Percentiles rank a stretch among this genome's conserved stretches.
phyloP scores from a whole-genome alignment of 2,797 vertebrate genomes.

The Artibeus jamaicensis region DNA sequence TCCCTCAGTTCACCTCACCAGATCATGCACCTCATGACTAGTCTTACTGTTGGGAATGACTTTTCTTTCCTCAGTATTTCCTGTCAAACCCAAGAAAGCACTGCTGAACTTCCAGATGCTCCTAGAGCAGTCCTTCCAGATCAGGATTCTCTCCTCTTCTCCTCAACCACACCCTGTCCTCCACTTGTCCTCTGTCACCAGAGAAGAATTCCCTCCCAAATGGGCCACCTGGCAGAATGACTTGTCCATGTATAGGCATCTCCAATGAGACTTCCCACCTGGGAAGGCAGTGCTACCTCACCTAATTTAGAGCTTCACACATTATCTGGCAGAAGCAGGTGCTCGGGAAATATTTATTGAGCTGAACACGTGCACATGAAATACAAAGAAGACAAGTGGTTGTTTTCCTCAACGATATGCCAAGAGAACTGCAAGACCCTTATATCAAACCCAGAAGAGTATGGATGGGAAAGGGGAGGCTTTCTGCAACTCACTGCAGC shows the following conservation, averaged over 20 bases:
- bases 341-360: neutral
- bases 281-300: neutral
- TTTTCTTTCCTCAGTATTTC: neutral
- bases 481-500: neutral
- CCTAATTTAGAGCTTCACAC: neutral
- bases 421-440: neutral
- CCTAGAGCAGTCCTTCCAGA: neutral
- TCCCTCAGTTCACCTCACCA: neutral
- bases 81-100: neutral
- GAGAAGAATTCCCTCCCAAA: neutral
- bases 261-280: neutral
- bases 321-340: neutral
- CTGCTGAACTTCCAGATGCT: neutral
- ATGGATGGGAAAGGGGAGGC: neutral
- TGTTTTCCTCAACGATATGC: neutral
- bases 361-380: neutral
- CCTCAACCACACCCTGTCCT: neutral
- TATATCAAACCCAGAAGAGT: neutral
- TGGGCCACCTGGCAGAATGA: neutral
- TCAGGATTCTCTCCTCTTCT: neutral
- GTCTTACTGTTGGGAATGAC: neutral
- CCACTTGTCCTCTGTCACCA: neutral
- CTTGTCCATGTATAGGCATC: neutral
- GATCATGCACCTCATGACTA: neutral
- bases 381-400: neutral